Evolutionary conservation across 1,140 invertebrate species (phyloP).

Genomic region (Macrobrachium rosenbergii): DNA sequence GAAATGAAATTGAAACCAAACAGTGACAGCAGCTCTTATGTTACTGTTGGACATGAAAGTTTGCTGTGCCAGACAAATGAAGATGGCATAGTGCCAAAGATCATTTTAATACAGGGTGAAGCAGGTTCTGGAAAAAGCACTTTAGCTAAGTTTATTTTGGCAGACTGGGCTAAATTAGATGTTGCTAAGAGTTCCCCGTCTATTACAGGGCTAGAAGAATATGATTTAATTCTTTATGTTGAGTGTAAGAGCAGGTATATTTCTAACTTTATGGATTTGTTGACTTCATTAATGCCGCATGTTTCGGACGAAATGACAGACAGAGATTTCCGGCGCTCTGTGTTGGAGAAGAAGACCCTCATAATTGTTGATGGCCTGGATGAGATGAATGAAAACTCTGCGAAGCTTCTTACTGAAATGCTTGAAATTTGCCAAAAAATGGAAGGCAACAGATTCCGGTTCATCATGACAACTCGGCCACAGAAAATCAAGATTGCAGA

Average conservation of each 20-base stretch:
- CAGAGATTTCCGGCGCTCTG: slow-evolving; percentile 21
- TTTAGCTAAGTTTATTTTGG: slow-evolving; percentile 41
- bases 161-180: slow-evolving; percentile 3
- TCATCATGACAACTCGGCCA: slow-evolving; percentile 45
- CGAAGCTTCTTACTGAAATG: slow-evolving; percentile 20
- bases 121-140: slow-evolving; percentile 53
- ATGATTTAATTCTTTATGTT: slow-evolving; percentile 42
- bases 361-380: slow-evolving; percentile 49
- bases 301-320: slow-evolving; percentile 11
- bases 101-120: slow-evolving; percentile 39
- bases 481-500: not conserved
- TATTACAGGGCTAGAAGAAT: slow-evolving; percentile 9
- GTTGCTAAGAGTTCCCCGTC: too few species aligned
- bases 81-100: not conserved
- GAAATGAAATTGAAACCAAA: not conserved
- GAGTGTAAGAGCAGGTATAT: slow-evolving; percentile 30
- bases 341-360: slow-evolving; percentile 16
- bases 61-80: slow-evolving; percentile 22
- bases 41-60: not conserved
- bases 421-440: not conserved
- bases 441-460: not conserved
- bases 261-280: slow-evolving; percentile 16
- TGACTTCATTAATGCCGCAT: slow-evolving; percentile 7
- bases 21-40: not conserved
- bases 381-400: slow-evolving; percentile 38